Base-by-base conservation (phyloP, 1,140 invertebrate genomes). In the Pseudomyrmex cubaensis region DNA sequence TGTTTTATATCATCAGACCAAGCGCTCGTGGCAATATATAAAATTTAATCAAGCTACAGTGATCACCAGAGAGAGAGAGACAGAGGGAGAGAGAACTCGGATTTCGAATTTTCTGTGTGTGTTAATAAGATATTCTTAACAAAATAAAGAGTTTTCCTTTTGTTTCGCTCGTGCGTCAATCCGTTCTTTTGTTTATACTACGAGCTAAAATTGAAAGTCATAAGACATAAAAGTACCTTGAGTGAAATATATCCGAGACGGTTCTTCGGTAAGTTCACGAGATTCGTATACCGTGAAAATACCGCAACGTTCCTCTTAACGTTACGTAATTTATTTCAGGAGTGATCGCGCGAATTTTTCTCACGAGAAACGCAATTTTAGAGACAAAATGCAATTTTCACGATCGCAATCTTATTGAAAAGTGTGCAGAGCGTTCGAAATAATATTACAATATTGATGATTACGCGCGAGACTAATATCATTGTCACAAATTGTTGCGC, bases 141-240 rank as follows among this genome's bases (percentile, higher is more conserved):
- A 20, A 67, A 54, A 66, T 44, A 54, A 66, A 66, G 46, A 66
- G 0, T 35, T 52, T 44, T 44, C 22, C 15, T 7, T 25, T 77
- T 56, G 62, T 54, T 10, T 3, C 48, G 10, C 4, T 48, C 25
- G 44, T 66, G 20, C 20, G 15, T 12, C n/a, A 44, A 66, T 54
- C 22, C 9, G 20, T 64, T 50, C 46, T 4, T 66, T 13, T 67
- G 17, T 77, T 56, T 46, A 77, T 77, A 56, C n/a, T 50, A 77
- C 8, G 9, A 77, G 35, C 52, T 50, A 77, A 76, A 44, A 44
- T 67, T 35, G 8, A 77, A 17, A 35, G n/a, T 7, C 52, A 17
- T 9, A 64, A 35, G 13, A 63, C 9, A 52, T 35, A 20, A 52
- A 54, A 44, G 48, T 17, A 52, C 20, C 50, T 62, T 64, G 13